These are phyloP conservation scores for Promerops cafer DNA, from an alignment of 2,113 vertebrate genomes.

Conservation along the genomic window DNA sequence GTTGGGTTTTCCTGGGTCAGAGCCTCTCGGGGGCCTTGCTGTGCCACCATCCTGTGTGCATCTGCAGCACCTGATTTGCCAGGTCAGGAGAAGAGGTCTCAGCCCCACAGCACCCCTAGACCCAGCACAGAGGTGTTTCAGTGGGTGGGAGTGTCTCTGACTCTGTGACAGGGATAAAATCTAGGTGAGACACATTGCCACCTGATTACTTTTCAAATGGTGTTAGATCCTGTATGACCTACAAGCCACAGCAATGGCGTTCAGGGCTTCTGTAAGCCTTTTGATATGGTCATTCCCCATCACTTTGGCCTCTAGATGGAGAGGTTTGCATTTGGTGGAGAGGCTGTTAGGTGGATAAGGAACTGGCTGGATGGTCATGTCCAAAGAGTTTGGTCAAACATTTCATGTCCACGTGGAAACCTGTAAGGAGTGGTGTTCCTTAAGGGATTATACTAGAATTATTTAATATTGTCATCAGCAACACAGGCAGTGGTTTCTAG, in stretches of 20 bases:
- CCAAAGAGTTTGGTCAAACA: neutral
- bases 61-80: neutral
- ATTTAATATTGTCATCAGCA: neutral
- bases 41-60: neutral
- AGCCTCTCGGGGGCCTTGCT: fast-evolving
- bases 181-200: neutral
- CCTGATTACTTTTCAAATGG: neutral
- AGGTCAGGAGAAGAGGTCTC: neutral
- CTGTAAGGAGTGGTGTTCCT: neutral
- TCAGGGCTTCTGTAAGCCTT: neutral
- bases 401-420: neutral
- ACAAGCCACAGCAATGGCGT: neutral
- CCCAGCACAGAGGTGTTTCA: fast-evolving
- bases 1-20: neutral
- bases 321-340: neutral
- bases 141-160: neutral
- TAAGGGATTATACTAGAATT: neutral
- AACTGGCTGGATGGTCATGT: neutral
- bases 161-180: fast-evolving
- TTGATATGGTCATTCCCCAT: neutral
- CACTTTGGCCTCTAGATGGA: neutral
- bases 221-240: neutral
- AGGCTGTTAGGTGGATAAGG: neutral
- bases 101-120: neutral
- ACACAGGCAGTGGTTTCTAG: neutral